Evolutionary conservation across 2,113 vertebrate species (phyloP), one percentile per base, ranked within the genome.

Genomic region (Dromiciops gliroides): DNA sequence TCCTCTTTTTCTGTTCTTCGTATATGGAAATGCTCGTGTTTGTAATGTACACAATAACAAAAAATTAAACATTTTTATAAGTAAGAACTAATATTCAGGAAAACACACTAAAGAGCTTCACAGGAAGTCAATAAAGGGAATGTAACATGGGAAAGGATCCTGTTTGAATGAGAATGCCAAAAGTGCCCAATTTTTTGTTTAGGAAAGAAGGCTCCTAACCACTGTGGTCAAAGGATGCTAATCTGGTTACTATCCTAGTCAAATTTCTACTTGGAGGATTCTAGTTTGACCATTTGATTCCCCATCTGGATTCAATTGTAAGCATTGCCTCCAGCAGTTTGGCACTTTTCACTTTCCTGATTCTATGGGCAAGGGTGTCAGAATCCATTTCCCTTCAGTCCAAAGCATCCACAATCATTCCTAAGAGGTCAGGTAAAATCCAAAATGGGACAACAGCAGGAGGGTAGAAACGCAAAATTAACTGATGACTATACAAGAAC

Each of bases 391-490:
- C 93, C 51, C 75, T 75, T 83, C 44, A 8, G 11, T 50, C 5
- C 94, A 49, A 93, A 93, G 88, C 51, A 93, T 94, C 56, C 52
- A 50, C 26, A 11, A 12, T 92, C 56, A 95, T 22, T 90, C 91
- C 90, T 94, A 48, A 50, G 96, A 83, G 14, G 16, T 83, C 67
- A 44, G 37, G 67, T 83, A 22, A 83, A 83, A 44, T 44, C 67
- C 37, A 44, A 83, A 83, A 83, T 44, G 67, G 37, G 16, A 83
- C 60, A 93, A 93, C 4, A 47, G 24, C 48, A n/a, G 92, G 92
- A 97, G 50, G n/a, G 25, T 56, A 12, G 44, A 48, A 10, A 93
- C 11, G 47, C 90, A 92, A 96, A 94, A 92, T 60, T 93, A 94
- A 50, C 37, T 93, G 14, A 44, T 83, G 37, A 83, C 16, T 44